Base-by-base conservation (phyloP, 2,797 vertebrate genomes). In the Pampus argenteus region DNA sequence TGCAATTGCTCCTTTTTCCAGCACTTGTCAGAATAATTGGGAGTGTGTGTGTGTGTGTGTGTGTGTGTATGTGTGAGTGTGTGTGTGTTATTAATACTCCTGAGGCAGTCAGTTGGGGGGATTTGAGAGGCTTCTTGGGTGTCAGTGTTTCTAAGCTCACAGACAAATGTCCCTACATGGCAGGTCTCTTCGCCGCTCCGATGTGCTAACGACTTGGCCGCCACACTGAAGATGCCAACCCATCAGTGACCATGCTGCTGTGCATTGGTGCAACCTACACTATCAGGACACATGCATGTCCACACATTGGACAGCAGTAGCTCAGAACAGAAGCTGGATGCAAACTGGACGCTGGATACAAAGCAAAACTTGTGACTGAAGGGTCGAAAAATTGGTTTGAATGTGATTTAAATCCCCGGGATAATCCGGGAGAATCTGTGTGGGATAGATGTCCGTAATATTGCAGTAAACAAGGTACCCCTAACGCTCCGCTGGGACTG, bases 151-250 rank as follows among this genome's bases (percentile, higher is more conserved):
- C 71, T 86, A 79, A 88, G 88, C 88, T 89, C 88, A 81, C 81
- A 91, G 84, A 91, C 85, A 91, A 93, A 92, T 91, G 78, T 90
- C 93, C 93, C 74, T 93, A 94, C 81, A 94, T 90, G 93, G 93
- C 31, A 34, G 64, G 74, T 89, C 86, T 86, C 86, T 87, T 87
- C 83, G 86, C 86, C 74, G 50, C 65, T 74, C 51, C 55, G 42
- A 86, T 18, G 85, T 82, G 86, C 76, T 86, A 87, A 91, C 71
- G 82, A 90, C 87, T 78, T 83, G 80, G 81, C 78, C 55, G 9
- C 48, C 50, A 20, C 20, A 25, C 18, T 57, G 40, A 74, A 80
- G 70, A 84, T 74, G 70, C 76, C 84, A 70, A 36, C 54, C 74
- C 77, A 67, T 76, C 48, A 60, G 68, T 80, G 61, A 63, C 38